Percentiles rank a stretch among this genome's conserved stretches.
Evolutionary conservation across 2,113 vertebrate species (phyloP).

Genomic region (Dipodomys spectabilis): DNA sequence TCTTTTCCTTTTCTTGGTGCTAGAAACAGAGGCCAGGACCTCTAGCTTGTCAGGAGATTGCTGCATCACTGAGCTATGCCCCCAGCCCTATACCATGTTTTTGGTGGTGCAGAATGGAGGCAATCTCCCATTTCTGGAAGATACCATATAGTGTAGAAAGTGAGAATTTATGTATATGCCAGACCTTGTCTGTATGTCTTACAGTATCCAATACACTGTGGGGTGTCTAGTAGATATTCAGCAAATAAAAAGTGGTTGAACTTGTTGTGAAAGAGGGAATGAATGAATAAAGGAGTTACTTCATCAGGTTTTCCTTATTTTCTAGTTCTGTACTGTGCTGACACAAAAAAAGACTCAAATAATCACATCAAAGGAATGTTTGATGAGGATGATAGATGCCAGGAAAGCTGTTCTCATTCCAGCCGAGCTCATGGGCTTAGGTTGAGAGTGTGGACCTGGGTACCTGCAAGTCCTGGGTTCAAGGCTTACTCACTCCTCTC

Average conservation of each 20-base stretch:
- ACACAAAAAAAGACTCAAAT: not conserved
- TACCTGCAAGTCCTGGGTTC: not conserved
- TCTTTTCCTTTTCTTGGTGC: not conserved
- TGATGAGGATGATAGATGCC: not conserved
- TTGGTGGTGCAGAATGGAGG: not conserved
- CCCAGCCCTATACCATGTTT: not conserved
- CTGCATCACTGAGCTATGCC: not conserved
- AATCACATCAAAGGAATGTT: not conserved
- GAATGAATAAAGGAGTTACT: not conserved
- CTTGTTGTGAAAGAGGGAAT: not conserved
- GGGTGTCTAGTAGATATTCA: not conserved
- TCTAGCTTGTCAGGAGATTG: not conserved
- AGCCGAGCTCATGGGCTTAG: not conserved
- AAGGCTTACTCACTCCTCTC: not conserved
- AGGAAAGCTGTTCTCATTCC: not conserved
- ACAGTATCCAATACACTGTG: not conserved
- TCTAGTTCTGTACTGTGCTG: too few species aligned
- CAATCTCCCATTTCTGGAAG: not conserved
- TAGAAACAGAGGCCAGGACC: too few species aligned
- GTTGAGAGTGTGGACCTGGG: not conserved
- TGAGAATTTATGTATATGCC: not conserved
- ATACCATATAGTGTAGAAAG: not conserved
- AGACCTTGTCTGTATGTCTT: too few species aligned
- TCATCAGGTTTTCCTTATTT: not conserved
- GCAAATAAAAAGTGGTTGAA: not conserved